Evolutionary conservation across 2,888 invertebrate genomes (phyloP), one percentile per base, ranked within the genome.

Genomic region (Cantharis lateralis): DNA sequence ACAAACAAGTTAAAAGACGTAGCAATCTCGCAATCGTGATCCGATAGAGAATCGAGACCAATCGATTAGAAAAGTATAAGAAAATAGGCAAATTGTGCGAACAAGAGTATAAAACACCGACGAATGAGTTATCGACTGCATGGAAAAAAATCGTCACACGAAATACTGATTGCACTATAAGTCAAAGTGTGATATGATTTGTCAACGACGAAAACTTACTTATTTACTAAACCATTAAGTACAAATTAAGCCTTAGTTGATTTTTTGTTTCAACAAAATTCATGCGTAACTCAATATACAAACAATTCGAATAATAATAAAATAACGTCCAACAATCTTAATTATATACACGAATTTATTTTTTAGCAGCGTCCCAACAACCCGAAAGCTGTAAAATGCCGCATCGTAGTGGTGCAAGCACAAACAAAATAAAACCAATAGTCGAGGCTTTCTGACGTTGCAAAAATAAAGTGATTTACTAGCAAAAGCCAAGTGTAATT

Each of bases 401-500:
- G n/a, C 48, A 48, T 48, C 48, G n/a, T 24, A 24, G 24, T n/a
- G 48, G n/a, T 48, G 48, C 48, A 48, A 48, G 48, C 48, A 48
- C 48, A 48, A 48, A 48, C 48, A 48, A 48, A 48, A 48, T 48
- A 48, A 48, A 48, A 48, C 48, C 48, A 48, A 48, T 48, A 48
- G 48, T 48, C 48, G 48, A 48, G 48, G 48, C 48, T 48, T 48
- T 48, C 48, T 48, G 48, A 48, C 48, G 48, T 48, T 48, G 48
- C 48, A 48, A 48, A 48, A 48, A 48, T 70, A 70, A 70, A 61
- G 72, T 48, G 48, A 48, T 48, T 48, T 48, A 48, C 48, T 48
- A 77, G 73, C 76, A 74, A 75, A 80, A 80, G 80, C 78, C 71
- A 77, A 76, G 80, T 78, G 79, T 77, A 62, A 78, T 79, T 48